Evolutionary conservation across 2,113 vertebrate species (phyloP).

Genomic region (Petrocephalus zakoni): DNA sequence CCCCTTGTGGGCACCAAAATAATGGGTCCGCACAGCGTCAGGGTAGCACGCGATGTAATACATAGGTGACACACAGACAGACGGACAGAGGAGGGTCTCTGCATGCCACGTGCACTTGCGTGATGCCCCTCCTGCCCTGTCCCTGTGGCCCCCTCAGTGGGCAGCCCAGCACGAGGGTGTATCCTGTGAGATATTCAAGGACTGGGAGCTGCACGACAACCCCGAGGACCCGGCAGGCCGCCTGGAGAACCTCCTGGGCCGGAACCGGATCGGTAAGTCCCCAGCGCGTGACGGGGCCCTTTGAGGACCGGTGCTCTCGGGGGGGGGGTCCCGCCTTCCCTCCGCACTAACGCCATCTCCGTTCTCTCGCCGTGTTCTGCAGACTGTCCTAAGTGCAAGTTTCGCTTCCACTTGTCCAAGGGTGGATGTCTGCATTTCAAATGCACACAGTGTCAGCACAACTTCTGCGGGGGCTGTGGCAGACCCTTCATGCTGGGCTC

Average conservation of each 20-base stretch:
- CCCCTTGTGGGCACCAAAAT: no score
- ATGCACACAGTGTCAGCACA: conserved; percentile 61
- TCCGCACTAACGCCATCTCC: not conserved
- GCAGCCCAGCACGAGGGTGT: conserved; percentile 55
- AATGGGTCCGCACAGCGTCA: no score
- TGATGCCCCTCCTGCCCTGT: not conserved
- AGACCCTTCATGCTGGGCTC: conserved; percentile 50
- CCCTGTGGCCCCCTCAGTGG: conserved; percentile 49
- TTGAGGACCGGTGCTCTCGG: not conserved
- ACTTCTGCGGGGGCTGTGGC: conserved; percentile 62
- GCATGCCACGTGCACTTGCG: not conserved
- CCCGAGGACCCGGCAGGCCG: conserved; percentile 37
- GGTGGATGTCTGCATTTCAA: conserved; percentile 70
- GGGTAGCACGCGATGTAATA: no score
- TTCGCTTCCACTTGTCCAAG: conserved; percentile 58
- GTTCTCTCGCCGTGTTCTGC: conserved; percentile 15
- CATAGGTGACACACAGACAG: no score
- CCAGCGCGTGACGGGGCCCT: not conserved
- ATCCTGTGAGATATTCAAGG: conserved; percentile 58
- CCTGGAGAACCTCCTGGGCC: conserved; percentile 35
- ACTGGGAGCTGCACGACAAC: conserved; percentile 52
- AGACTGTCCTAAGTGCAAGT: conserved; percentile 65
- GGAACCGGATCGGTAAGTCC: conserved; percentile 58
- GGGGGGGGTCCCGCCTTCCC: not conserved
- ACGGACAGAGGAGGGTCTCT: no score